These are phyloP conservation scores for Hydrotaea cyrtoneurina DNA, from an alignment of 2,888 invertebrate genomes.

Conservation along the genomic window DNA sequence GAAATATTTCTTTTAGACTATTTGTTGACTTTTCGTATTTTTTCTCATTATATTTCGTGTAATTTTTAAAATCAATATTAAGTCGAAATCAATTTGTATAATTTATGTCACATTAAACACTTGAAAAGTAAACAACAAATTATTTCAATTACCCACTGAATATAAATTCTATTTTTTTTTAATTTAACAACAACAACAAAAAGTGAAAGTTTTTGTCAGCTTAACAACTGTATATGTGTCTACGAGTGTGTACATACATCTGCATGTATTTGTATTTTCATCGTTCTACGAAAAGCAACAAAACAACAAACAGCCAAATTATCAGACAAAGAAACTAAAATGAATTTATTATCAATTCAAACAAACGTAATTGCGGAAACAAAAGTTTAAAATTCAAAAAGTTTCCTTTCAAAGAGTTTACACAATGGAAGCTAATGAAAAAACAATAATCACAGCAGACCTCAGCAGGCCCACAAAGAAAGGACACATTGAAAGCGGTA, in stretches of 20 bases:
- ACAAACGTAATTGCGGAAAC: constrained; percentile 50
- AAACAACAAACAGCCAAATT: too few species aligned
- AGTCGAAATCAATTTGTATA: background rate
- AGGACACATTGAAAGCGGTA: background rate
- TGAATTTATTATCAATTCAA: constrained; percentile 45
- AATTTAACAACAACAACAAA: too few species aligned
- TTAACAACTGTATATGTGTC: too few species aligned
- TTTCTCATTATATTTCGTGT: too few species aligned
- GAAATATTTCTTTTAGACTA: too few species aligned
- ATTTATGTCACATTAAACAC: background rate
- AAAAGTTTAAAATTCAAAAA: constrained; percentile 39
- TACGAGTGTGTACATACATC: too few species aligned
- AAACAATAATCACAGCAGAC: background rate
- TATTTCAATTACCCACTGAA: too few species aligned
- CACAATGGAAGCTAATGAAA: constrained; percentile 2
- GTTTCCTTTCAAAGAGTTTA: constrained; percentile 13
- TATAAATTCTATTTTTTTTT: too few species aligned
- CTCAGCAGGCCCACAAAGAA: background rate
- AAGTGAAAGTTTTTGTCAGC: too few species aligned
- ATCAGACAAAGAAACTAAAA: constrained; percentile 21
- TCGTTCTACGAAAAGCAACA: too few species aligned
- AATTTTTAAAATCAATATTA: background rate
- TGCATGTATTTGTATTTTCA: too few species aligned
- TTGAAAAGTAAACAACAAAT: background rate
- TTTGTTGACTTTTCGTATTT: too few species aligned